Percentiles rank a stretch among this genome's conserved stretches.
Evolutionary conservation across 2,797 vertebrate genomes (phyloP).

Genomic region (Scolopax bukidnonensis): DNA sequence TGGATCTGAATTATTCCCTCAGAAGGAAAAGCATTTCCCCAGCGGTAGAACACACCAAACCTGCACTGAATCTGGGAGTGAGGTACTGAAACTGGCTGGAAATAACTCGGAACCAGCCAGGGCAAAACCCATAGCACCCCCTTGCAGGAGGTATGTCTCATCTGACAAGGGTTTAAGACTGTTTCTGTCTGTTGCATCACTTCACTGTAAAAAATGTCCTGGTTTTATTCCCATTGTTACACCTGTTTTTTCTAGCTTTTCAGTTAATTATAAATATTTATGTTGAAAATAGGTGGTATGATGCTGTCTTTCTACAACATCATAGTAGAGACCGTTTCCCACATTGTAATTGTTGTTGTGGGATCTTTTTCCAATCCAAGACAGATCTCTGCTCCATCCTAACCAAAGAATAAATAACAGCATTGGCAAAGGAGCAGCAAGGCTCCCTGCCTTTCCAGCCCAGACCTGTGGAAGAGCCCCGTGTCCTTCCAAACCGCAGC

Average conservation of each 20-base stretch:
- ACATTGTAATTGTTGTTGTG: neutral
- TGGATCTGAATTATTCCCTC: neutral
- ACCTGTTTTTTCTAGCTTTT: neutral
- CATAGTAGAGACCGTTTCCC: neutral
- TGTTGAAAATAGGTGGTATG: neutral
- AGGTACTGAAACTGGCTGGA: neutral
- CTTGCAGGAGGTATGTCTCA: neutral
- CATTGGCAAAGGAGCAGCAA: neutral
- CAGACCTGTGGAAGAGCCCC: neutral
- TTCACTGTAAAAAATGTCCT: neutral
- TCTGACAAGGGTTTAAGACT: neutral
- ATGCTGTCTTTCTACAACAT: neutral
- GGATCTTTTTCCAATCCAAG: neutral
- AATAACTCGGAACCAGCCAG: neutral
- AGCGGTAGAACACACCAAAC: neutral
- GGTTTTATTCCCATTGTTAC: neutral
- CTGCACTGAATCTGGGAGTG: no score
- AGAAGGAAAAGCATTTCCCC: neutral
- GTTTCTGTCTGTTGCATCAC: neutral
- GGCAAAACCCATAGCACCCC: neutral
- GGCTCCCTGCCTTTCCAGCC: neutral
- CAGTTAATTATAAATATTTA: neutral
- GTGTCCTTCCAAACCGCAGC: neutral
- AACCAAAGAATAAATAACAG: neutral
- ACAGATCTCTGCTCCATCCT: neutral